A percentile compares a stretch with the other conserved stretches of the same genome.
phyloP scores from a whole-genome alignment of 2,888 invertebrate species.

The Stenurella melanura region DNA sequence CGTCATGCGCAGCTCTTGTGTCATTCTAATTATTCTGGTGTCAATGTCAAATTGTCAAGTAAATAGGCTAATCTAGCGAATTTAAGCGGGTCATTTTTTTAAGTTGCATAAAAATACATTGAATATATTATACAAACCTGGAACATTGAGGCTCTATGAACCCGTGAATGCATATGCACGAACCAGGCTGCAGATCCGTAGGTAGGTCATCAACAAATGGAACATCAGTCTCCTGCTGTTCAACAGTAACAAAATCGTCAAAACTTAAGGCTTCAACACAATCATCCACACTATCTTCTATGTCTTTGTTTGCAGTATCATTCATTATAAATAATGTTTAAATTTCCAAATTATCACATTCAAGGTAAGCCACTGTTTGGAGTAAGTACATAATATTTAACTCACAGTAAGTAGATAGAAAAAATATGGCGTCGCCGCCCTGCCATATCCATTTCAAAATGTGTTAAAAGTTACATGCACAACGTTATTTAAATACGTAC shows the following conservation, averaged over 20 bases:
- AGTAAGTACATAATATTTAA: background rate
- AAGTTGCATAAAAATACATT: background rate
- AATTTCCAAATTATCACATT: background rate
- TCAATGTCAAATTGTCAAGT: background rate
- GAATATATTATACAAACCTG: constrained; percentile 61
- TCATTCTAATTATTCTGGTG: too few species aligned
- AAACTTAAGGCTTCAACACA: constrained; percentile 52
- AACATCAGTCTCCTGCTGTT: constrained; percentile 57
- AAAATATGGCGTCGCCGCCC: background rate
- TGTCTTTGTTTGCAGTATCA: constrained; percentile 31
- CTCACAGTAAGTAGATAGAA: background rate
- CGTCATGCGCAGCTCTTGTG: background rate
- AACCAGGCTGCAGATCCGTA: constrained; percentile 60
- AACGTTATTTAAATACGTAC: background rate
- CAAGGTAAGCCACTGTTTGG: background rate
- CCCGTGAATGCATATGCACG: constrained; percentile 61
- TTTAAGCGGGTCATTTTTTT: background rate
- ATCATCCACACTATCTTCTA: constrained; percentile 48
- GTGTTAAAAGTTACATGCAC: background rate
- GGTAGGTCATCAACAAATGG: constrained; percentile 61
- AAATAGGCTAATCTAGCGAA: background rate
- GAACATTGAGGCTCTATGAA: constrained; percentile 59
- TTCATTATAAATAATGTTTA: background rate
- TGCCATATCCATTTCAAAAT: background rate
- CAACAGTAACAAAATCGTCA: constrained; percentile 58